phyloP scores from a whole-genome alignment of 2,888 invertebrate genomes.

The Dromius quadrimaculatus region DNA sequence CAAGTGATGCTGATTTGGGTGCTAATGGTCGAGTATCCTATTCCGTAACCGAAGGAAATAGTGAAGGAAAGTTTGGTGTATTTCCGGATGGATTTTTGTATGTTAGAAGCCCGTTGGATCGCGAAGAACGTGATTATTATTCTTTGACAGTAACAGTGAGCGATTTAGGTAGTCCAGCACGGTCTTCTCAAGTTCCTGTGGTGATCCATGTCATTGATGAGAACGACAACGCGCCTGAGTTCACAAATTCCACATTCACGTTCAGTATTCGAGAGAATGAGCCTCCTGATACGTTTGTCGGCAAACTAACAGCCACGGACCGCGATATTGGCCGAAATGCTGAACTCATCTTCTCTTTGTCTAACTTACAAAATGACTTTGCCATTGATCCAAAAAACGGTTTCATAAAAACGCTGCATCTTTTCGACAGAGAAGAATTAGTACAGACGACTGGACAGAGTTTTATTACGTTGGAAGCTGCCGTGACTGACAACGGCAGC shows the following conservation, averaged over 20 bases:
- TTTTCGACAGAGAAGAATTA: constrained; percentile 90
- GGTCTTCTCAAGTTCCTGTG: constrained; percentile 89
- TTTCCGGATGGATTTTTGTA: constrained; percentile 96
- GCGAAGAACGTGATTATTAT: constrained; percentile 93
- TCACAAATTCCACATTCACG: constrained; percentile 90
- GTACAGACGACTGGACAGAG: constrained; percentile 83
- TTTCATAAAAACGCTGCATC: constrained; percentile 85
- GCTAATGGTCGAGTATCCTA: constrained; percentile 84
- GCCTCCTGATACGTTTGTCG: constrained; percentile 90
- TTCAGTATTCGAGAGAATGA: constrained; percentile 92
- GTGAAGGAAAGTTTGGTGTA: constrained; percentile 88
- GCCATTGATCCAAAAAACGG: constrained; percentile 91
- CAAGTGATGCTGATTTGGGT: constrained; percentile 89
- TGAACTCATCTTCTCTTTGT: constrained; percentile 86
- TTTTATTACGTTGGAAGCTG: constrained; percentile 86
- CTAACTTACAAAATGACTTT: constrained; percentile 83
- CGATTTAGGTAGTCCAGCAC: constrained; percentile 82
- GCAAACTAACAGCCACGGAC: constrained; percentile 90
- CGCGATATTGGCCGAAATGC: constrained; percentile 92
- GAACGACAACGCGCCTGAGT: constrained; percentile 95
- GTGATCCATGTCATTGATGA: constrained; percentile 95
- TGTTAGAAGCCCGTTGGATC: constrained; percentile 86
- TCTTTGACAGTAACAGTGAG: constrained; percentile 86
- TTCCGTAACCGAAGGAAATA: constrained; percentile 87
- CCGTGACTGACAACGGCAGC: constrained; percentile 87